Evolutionary conservation across 2,888 invertebrate genomes (phyloP).

Genomic region (Lithophane semibrunnea): DNA sequence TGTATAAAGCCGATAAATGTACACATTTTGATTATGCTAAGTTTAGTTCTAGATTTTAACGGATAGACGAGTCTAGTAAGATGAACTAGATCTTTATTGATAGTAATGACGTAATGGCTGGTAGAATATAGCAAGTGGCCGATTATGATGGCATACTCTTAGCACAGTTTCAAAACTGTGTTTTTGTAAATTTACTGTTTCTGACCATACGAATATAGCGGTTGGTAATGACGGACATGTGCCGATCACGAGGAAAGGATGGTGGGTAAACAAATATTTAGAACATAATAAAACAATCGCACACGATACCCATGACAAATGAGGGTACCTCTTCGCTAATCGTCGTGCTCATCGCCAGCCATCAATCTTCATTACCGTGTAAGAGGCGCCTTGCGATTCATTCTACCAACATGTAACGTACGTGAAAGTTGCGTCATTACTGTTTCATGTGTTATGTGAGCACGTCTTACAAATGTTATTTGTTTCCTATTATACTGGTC

Average conservation of each 20-base stretch:
- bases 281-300: constrained; percentile 62
- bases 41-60: constrained; percentile 1
- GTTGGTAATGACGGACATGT: neutral
- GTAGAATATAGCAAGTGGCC: neutral
- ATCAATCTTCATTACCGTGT: constrained; percentile 89
- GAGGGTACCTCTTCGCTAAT: constrained; percentile 76
- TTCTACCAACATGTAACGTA: constrained; percentile 80
- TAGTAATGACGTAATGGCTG: neutral
- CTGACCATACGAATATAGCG: neutral
- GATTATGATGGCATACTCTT: neutral
- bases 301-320: constrained; percentile 71
- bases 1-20: neutral
- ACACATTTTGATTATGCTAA: neutral
- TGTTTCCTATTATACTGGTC: constrained; percentile 57
- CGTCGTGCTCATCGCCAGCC: constrained; percentile 77
- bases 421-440: constrained; percentile 88
- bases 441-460: constrained; percentile 72
- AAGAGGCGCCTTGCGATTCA: constrained; percentile 84
- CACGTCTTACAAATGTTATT: constrained; percentile 61
- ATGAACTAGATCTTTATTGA: neutral
- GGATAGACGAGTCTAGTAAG: neutral
- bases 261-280: constrained; percentile 42
- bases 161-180: neutral
- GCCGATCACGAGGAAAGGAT: constrained; percentile 14
- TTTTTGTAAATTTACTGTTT: neutral